Percentiles rank a stretch among this genome's conserved stretches.
Conservation (phyloP, 2,797 vertebrate species). For the Mormyrus hasselquistii region DNA sequence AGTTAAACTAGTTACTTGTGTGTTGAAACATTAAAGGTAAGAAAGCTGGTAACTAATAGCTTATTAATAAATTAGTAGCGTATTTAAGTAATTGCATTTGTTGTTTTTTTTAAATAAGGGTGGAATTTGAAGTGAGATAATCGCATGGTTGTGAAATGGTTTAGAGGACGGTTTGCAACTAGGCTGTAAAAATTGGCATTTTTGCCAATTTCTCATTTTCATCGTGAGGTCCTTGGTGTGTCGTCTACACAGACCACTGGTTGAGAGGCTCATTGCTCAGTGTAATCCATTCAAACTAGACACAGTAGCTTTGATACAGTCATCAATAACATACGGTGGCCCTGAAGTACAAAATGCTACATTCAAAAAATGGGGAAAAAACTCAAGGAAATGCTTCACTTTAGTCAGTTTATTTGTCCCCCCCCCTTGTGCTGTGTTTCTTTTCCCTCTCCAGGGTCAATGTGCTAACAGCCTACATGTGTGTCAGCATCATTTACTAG, state of each 20-base stretch:
- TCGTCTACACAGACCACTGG: not conserved
- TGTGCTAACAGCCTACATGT: not conserved
- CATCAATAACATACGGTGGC: not conserved
- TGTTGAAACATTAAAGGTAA: not conserved
- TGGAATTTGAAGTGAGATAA: not conserved
- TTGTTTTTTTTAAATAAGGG: not conserved
- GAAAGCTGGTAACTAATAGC: not conserved
- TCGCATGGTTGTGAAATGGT: not conserved
- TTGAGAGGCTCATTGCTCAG: not conserved
- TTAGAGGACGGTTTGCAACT: not conserved
- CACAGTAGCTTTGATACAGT: not conserved
- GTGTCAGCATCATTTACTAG: not conserved
- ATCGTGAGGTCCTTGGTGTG: not conserved
- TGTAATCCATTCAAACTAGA: not conserved
- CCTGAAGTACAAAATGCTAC: not conserved
- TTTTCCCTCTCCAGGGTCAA: not conserved
- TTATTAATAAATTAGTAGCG: not conserved
- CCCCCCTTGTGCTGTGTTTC: not conserved
- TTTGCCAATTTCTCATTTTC: not conserved
- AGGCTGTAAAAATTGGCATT: not conserved
- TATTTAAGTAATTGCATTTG: not conserved
- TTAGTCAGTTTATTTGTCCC: not conserved
- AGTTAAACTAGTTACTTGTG: not conserved
- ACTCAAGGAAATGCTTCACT: not conserved
- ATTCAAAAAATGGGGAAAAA: not conserved